These are phyloP conservation scores for Latheticus oryzae DNA, from an alignment of 2,888 invertebrate genomes.

Conservation along the genomic window DNA sequence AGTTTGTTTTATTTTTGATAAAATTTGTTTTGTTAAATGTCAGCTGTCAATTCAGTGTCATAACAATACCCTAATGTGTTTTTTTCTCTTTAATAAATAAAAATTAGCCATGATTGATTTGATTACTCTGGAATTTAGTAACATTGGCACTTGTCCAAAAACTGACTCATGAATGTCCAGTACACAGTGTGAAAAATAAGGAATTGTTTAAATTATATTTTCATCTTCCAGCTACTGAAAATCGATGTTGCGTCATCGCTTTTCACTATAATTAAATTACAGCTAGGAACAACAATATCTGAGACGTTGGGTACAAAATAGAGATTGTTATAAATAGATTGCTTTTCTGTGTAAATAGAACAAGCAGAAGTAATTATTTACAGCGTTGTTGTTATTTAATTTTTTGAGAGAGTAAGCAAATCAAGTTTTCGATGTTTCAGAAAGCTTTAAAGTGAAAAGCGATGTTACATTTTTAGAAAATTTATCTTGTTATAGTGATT, in stretches of 20 bases:
- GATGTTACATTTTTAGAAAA: constrained; percentile 25
- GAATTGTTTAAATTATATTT: too few relatives aligned
- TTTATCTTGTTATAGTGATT: constrained; percentile 36
- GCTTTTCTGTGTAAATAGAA: constrained; percentile 4
- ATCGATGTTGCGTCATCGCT: too few relatives aligned
- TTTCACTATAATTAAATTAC: not conserved
- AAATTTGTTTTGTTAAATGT: too few relatives aligned
- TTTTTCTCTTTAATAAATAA: constrained; percentile 18
- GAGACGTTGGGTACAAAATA: constrained; percentile 6
- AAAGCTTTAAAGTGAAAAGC: constrained; percentile 25
- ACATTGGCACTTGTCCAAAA: constrained; percentile 13
- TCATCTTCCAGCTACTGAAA: too few relatives aligned
- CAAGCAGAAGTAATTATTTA: constrained; percentile 3
- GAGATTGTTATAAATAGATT: constrained; percentile 7
- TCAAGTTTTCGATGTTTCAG: too few relatives aligned
- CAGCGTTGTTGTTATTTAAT: constrained; percentile 13
- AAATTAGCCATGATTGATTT: constrained; percentile 22
- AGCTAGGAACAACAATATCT: constrained; percentile 8
- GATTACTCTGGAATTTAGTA: constrained; percentile 5
- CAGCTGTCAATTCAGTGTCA: not conserved
- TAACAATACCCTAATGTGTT: constrained; percentile 13
- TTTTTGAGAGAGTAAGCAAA: too few relatives aligned
- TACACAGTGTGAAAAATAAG: too few relatives aligned
- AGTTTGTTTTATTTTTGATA: too few relatives aligned
- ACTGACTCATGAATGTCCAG: too few relatives aligned